These are phyloP conservation scores for Drepanosiphum platanoidis DNA, from an alignment of 2,888 invertebrate species.

Conservation along the genomic window DNA sequence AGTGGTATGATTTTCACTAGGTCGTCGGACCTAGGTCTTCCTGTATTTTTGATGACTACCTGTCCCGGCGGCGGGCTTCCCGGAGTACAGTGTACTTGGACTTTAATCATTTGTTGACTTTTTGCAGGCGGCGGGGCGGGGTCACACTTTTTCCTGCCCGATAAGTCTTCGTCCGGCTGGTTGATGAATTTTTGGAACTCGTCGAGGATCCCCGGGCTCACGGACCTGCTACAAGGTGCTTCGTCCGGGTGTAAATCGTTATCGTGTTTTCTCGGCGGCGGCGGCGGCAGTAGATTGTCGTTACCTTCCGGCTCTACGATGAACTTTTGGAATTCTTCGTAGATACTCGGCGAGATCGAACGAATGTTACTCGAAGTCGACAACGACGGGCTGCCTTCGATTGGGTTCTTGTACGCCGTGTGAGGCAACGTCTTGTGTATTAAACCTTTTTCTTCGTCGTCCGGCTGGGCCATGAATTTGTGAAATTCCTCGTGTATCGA, in stretches of 20 bases:
- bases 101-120: conserved; percentile 49
- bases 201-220: conserved; percentile 57
- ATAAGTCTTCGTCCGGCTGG: conserved; percentile 44
- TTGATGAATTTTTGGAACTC: conserved; percentile 58
- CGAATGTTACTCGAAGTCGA: conserved; percentile 52
- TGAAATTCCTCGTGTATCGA: conserved; percentile 63
- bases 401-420: conserved; percentile 45
- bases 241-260: conserved; percentile 42
- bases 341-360: conserved; percentile 57
- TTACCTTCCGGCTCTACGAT: conserved; percentile 58
- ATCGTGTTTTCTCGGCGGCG: conserved; percentile 58
- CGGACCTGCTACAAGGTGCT: conserved; percentile 36
- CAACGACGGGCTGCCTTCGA: conserved; percentile 52
- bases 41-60: conserved; percentile 29
- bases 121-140: conserved; percentile 47
- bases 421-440: conserved; percentile 52
- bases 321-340: conserved; percentile 58
- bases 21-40: conserved; percentile 60
- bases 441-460: conserved; percentile 62
- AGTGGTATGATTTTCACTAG: conserved; percentile 65
- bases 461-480: conserved; percentile 60
- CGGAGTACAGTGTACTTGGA: conserved; percentile 49
- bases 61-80: conserved; percentile 18
- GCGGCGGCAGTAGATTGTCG: conserved; percentile 44
- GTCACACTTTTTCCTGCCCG: conserved; percentile 40